These are phyloP conservation scores for Alviniconcha marisindica DNA, from an alignment of 1,140 invertebrate genomes.

Conservation along the genomic window DNA sequence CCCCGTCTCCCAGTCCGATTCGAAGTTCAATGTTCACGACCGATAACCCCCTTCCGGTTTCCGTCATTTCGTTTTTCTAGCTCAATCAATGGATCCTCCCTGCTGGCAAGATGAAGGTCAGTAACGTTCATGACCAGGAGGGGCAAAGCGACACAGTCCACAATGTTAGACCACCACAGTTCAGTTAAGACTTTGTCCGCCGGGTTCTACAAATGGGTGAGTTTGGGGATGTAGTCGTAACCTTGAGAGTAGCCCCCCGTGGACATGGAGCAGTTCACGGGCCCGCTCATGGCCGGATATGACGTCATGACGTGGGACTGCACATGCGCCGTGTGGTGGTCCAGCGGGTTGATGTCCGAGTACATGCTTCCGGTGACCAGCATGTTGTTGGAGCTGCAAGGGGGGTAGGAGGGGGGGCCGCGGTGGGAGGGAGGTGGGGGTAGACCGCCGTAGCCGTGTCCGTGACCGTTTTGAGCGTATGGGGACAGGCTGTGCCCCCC, in stretches of 20 bases:
- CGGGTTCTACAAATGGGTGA: constrained; percentile 50
- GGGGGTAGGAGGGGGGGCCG: constrained; percentile 29
- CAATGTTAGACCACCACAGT: no score
- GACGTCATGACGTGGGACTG: constrained; percentile 45
- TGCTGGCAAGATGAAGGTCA: no score
- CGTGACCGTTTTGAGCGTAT: constrained; percentile 31
- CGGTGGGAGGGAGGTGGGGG: neutral
- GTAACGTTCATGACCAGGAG: no score
- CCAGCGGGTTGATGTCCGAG: constrained; percentile 48
- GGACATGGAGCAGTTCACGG: constrained; percentile 50
- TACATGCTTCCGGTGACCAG: constrained; percentile 48
- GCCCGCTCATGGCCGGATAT: constrained; percentile 43
- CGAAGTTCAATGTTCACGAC: no score
- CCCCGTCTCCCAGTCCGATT: no score
- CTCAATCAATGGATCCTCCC: no score
- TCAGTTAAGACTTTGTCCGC: no score
- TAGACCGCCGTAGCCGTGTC: constrained; percentile 25
- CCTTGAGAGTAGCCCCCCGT: constrained; percentile 50
- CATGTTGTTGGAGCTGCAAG: constrained; percentile 43
- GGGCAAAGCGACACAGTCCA: no score
- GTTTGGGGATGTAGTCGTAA: constrained; percentile 57
- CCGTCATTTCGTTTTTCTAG: no score
- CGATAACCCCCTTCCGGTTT: no score
- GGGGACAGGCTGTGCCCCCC: constrained; percentile 2
- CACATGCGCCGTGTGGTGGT: constrained; percentile 41